Percentiles rank a stretch among this genome's conserved stretches.
Conservation (phyloP, 2,797 vertebrate species). For the Sorex maritimensis region DNA sequence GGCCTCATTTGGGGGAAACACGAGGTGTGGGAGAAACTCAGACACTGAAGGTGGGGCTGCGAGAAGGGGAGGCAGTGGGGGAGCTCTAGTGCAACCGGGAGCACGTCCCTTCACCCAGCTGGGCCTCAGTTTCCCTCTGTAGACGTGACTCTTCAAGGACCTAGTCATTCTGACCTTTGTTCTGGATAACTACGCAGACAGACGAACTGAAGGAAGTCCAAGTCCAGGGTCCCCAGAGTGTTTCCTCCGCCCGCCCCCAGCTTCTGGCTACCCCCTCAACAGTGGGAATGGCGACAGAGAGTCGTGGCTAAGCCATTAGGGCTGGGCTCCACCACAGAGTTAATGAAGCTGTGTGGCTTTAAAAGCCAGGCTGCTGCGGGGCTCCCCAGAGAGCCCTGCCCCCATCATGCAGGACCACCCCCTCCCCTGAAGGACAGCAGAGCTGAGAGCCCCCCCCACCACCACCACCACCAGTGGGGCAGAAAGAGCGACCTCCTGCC, state of each 20-base stretch:
- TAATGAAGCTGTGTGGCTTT: conserved; percentile 52
- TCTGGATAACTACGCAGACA: neutral
- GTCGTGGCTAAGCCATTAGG: conserved; percentile 79
- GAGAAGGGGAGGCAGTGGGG: neutral
- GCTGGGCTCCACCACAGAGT: conserved; percentile 36
- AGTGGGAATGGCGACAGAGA: conserved; percentile 73
- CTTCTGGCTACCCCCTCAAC: conserved; percentile 13
- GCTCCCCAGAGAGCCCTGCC: conserved; percentile 56
- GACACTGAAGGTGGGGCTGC: no score
- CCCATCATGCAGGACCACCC: neutral
- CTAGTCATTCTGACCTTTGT: neutral
- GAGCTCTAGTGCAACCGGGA: neutral
- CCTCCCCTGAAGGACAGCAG: neutral
- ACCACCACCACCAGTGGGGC: no score
- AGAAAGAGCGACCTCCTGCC: neutral
- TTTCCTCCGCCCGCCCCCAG: neutral
- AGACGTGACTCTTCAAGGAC: neutral
- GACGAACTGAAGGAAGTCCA: conserved; percentile 2
- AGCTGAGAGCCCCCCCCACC: neutral
- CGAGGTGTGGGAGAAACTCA: neutral
- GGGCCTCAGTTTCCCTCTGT: conserved; percentile 7
- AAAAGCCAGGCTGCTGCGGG: conserved; percentile 58
- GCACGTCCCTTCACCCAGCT: neutral
- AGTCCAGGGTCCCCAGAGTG: conserved; percentile 52
- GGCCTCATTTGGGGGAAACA: neutral